Percentiles rank a stretch among this genome's conserved stretches.
These are phyloP conservation scores for Mystacornis crossleyi DNA, from an alignment of 2,113 vertebrate genomes.

Conservation along the genomic window DNA sequence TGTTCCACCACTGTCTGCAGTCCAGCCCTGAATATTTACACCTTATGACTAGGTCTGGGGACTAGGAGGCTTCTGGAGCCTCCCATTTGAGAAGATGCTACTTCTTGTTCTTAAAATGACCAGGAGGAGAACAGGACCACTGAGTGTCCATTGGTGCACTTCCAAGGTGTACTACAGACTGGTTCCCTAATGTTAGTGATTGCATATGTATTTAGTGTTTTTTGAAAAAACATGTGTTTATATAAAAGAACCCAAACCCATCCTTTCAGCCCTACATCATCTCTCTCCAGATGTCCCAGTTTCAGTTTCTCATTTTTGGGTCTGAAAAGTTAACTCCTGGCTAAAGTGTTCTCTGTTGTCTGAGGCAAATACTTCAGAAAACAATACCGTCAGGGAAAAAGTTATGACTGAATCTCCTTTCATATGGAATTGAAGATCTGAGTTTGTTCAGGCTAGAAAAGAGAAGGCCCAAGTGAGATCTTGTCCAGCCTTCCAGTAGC, in stretches of 20 bases:
- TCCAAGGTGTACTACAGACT: not conserved
- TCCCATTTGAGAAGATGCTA: not conserved
- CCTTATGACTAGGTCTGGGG: not conserved
- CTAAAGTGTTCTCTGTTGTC: not conserved
- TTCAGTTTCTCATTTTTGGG: not conserved
- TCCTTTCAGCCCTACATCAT: not conserved
- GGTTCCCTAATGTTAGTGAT: not conserved
- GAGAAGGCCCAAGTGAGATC: not conserved
- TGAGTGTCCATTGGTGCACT: accelerated
- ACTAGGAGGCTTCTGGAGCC: not conserved
- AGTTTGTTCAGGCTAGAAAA: not conserved
- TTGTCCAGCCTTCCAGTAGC: not conserved
- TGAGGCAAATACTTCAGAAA: not conserved
- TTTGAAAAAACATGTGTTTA: accelerated
- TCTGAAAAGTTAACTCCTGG: not conserved
- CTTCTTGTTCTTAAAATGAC: not conserved
- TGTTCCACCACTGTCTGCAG: not conserved
- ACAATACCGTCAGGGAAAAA: not conserved
- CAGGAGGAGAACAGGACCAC: not conserved
- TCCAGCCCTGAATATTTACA: not conserved
- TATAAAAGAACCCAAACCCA: not conserved
- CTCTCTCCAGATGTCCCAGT: not conserved
- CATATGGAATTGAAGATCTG: not conserved
- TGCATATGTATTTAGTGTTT: not conserved
- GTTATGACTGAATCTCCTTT: not conserved